Evolutionary conservation across 2,888 invertebrate genomes (phyloP).

Genomic region (Ennomos quercinarius): DNA sequence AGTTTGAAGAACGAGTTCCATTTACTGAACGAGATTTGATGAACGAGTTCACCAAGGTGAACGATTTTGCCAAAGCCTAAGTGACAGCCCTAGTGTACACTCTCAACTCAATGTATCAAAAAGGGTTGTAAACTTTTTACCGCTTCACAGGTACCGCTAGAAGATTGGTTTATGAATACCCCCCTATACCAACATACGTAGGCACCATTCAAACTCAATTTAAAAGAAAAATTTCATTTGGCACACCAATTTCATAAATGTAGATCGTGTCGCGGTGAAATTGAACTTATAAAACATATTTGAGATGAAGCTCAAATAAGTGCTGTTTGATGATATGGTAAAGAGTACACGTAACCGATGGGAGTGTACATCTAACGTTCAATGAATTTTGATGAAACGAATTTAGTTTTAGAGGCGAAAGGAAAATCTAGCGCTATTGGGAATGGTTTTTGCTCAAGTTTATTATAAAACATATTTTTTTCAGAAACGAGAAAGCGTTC

Average conservation of each 20-base stretch:
- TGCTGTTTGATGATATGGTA: slow-evolving; percentile 29
- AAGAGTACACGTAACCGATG: slow-evolving; percentile 25
- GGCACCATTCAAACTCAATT: slow-evolving; percentile 38
- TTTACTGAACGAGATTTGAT: too few relatives aligned
- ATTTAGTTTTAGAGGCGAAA: slow-evolving; percentile 15
- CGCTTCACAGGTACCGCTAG: slow-evolving; percentile 30
- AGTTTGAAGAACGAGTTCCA: too few relatives aligned
- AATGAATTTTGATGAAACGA: slow-evolving; percentile 24
- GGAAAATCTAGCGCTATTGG: slow-evolving; percentile 7
- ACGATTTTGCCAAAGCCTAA: too few relatives aligned
- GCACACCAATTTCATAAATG: slow-evolving; percentile 37
- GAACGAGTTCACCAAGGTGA: too few relatives aligned
- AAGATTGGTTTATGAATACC: slow-evolving; percentile 43
- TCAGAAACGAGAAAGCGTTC: too few relatives aligned
- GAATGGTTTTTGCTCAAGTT: too few relatives aligned
- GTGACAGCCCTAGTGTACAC: slow-evolving; percentile 2
- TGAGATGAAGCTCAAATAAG: slow-evolving; percentile 29
- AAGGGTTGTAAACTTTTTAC: slow-evolving; percentile 38
- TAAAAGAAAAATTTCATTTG: slow-evolving; percentile 39
- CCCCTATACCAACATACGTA: slow-evolving; percentile 27
- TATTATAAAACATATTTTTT: too few relatives aligned
- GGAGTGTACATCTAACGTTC: slow-evolving; percentile 7
- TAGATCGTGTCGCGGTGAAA: slow-evolving; percentile 28
- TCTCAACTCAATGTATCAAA: slow-evolving; percentile 11
- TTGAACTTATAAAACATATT: slow-evolving; percentile 32